These are phyloP conservation scores for Eulemur macaco DNA, from an alignment of 2,113 vertebrate genomes.

Conservation along the genomic window DNA sequence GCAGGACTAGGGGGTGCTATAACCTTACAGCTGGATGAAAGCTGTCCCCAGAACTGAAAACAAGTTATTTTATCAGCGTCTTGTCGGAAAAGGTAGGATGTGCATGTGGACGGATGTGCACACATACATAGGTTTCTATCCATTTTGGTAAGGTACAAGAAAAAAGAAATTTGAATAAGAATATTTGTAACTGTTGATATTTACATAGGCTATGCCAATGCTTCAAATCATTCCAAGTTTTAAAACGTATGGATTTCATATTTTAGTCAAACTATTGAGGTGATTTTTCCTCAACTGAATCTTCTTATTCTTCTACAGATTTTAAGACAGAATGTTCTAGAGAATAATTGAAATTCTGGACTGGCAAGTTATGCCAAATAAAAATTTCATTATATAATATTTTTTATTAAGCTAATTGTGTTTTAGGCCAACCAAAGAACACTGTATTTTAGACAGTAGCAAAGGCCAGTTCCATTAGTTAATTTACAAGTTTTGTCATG, in stretches of 20 bases:
- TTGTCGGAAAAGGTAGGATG: background rate
- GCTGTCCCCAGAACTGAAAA: background rate
- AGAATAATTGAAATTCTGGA: background rate
- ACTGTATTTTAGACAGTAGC: background rate
- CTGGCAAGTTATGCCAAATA: background rate
- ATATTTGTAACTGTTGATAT: slow-evolving; percentile 24
- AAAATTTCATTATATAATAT: background rate
- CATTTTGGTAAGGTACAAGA: background rate
- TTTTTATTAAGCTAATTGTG: background rate
- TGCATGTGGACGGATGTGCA: background rate
- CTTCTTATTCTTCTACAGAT: background rate
- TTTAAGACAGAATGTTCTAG: background rate
- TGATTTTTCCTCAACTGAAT: background rate
- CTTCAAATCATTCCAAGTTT: background rate
- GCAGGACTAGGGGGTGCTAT: slow-evolving; percentile 40
- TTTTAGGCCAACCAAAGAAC: background rate
- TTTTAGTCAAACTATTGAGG: background rate
- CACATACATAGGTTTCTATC: background rate
- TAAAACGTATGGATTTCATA: background rate
- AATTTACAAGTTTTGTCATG: background rate
- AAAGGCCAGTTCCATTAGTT: background rate
- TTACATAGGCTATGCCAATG: background rate
- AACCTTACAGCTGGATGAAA: slow-evolving; percentile 56
- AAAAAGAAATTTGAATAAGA: background rate
- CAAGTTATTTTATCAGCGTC: background rate